Conservation (phyloP, 53 echinoderm and acorn worm genomes). For the Apostichopus leukothele region DNA sequence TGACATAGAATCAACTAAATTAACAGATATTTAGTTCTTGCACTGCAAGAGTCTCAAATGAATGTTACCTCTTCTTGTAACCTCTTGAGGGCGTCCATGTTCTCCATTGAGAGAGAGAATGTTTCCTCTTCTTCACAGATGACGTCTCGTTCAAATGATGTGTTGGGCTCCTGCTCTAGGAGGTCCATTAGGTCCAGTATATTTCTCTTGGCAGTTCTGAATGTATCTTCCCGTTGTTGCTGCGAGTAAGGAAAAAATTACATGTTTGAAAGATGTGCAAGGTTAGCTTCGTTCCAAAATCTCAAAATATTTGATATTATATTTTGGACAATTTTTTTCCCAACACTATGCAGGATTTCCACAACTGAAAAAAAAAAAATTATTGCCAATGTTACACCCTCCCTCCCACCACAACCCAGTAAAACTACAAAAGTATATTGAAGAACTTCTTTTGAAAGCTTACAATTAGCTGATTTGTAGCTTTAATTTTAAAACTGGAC, state of each 20-base stretch:
- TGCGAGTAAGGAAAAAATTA: neutral
- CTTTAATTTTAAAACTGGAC: neutral
- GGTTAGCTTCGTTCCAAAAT: no score
- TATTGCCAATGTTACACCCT: no score
- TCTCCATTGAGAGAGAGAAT: slow-evolving; percentile 83
- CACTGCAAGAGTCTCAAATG: neutral
- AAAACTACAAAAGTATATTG: neutral
- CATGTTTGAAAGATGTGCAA: no score
- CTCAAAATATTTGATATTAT: no score
- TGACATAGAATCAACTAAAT: neutral
- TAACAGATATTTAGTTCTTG: neutral
- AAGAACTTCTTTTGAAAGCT: neutral
- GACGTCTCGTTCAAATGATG: slow-evolving; percentile 91
- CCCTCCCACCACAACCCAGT: no score
- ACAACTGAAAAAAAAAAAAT: no score
- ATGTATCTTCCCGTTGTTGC: slow-evolving; percentile 67
- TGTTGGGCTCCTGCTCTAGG: slow-evolving; percentile 95
- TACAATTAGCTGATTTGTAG: neutral
- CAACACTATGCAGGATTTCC: no score
- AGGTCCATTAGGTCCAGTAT: slow-evolving; percentile 71
- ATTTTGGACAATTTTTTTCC: no score
- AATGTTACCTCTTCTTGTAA: slow-evolving; percentile 76
- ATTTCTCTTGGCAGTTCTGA: slow-evolving; percentile 66
- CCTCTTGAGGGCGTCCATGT: slow-evolving; percentile 83
- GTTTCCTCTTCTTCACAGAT: slow-evolving; percentile 95